These are phyloP conservation scores for Choreutis nemorana DNA, from an alignment of 2,888 invertebrate species.

Conservation along the genomic window DNA sequence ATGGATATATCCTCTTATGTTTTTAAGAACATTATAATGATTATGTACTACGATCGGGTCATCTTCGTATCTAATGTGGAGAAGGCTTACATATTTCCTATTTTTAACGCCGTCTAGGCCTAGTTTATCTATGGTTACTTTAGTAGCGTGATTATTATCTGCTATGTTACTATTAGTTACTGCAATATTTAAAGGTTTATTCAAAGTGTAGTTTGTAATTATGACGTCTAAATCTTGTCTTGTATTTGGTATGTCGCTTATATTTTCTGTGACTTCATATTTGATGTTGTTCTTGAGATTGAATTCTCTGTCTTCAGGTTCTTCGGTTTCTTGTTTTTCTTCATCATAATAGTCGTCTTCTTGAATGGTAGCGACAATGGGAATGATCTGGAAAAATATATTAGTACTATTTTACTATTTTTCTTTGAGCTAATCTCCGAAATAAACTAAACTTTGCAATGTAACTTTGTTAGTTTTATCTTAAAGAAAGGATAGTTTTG, in stretches of 20 bases:
- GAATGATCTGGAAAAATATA: too few species aligned
- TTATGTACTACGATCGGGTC: not conserved
- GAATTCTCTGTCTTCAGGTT: slow-evolving; percentile 4
- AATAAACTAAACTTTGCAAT: too few species aligned
- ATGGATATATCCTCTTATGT: slow-evolving; percentile 19
- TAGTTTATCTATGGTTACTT: not conserved
- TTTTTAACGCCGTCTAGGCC: too few species aligned
- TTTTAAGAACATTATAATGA: not conserved
- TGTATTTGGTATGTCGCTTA: slow-evolving; percentile 34
- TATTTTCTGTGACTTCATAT: slow-evolving; percentile 39
- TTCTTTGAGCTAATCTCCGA: too few species aligned
- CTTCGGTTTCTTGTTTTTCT: slow-evolving; percentile 2
- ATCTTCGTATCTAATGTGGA: not conserved
- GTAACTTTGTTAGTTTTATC: too few species aligned
- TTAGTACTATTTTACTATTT: too few species aligned
- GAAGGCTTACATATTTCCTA: not conserved
- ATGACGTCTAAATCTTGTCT: slow-evolving; percentile 21
- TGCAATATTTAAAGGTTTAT: slow-evolving; percentile 22
- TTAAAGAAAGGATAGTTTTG: too few species aligned
- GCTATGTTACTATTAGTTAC: slow-evolving; percentile 7
- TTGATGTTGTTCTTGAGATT: too few species aligned
- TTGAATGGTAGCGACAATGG: too few species aligned
- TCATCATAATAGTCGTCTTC: not conserved
- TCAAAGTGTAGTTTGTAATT: slow-evolving; percentile 20
- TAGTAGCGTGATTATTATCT: slow-evolving; percentile 6